phyloP scores from a whole-genome alignment of 2,113 vertebrate genomes.

The Mola mola region DNA sequence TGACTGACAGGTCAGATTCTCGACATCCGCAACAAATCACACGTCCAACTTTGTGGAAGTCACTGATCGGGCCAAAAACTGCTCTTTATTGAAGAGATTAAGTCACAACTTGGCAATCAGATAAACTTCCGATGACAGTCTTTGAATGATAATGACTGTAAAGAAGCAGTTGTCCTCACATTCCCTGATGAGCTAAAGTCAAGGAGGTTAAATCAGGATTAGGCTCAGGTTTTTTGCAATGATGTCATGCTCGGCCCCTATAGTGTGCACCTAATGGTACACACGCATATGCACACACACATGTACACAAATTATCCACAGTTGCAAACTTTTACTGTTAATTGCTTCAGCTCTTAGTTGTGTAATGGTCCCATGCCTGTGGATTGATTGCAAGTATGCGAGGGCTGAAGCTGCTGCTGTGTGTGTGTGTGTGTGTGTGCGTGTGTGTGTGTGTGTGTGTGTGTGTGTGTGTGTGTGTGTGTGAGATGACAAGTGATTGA shows the following conservation, averaged over 20 bases:
- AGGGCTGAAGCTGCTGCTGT: slow-evolving; percentile 32
- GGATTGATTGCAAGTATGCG: no score
- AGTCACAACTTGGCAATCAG: slow-evolving; percentile 12
- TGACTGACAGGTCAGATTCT: slow-evolving; percentile 1
- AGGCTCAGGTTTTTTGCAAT: slow-evolving; percentile 45
- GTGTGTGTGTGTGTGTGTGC: slow-evolving; percentile 21
- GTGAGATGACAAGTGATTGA: no score
- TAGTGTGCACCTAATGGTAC: slow-evolving; percentile 15
- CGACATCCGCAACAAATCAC: no score
- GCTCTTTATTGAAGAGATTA: no score
- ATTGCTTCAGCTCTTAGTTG: slow-evolving; percentile 60
- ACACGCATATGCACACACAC: slow-evolving; percentile 24
- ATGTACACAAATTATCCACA: background rate
- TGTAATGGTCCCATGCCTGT: no score
- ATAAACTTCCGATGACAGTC: background rate
- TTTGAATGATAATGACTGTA: background rate
- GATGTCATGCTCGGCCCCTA: slow-evolving; percentile 60
- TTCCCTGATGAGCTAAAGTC: slow-evolving; percentile 27
- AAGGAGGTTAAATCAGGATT: slow-evolving; percentile 58
- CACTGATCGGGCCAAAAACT: no score
- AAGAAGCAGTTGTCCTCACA: background rate
- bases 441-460: no score
- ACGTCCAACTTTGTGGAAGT: no score
- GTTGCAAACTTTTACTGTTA: slow-evolving; percentile 43
- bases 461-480: no score